These are phyloP conservation scores for Phalacrocorax brasilianus DNA, from an alignment of 2,113 vertebrate genomes.

Conservation along the genomic window DNA sequence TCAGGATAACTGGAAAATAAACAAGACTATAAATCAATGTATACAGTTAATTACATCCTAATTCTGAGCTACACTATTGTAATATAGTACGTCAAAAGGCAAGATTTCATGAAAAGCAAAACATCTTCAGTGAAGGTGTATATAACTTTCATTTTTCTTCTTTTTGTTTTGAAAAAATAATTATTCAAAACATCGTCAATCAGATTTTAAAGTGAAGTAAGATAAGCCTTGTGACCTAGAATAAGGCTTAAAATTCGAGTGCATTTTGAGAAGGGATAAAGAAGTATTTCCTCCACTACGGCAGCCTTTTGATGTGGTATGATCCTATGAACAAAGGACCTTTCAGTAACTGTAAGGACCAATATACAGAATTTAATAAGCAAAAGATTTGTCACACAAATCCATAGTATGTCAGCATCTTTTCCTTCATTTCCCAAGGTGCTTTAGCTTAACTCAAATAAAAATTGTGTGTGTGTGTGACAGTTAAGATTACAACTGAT, in stretches of 20 bases:
- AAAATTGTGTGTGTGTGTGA: background rate
- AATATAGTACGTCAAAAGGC: background rate
- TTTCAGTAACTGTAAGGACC: background rate
- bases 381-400: background rate
- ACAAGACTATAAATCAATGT: background rate
- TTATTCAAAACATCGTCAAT: background rate
- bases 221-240: background rate
- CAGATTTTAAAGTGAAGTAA: background rate
- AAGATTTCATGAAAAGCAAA: background rate
- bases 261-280: background rate
- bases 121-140: background rate
- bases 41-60: background rate
- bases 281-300: background rate
- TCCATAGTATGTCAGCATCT: rapidly evolving
- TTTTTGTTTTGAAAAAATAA: background rate
- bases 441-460: background rate
- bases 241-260: background rate
- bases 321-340: background rate
- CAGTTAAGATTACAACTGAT: background rate
- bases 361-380: background rate
- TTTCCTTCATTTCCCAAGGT: background rate
- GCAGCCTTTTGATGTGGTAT: background rate
- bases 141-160: rapidly evolving
- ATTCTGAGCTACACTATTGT: background rate
- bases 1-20: background rate